Evolutionary conservation across 2,797 vertebrate genomes (phyloP).

Genomic region (Melanotaenia boesemani): DNA sequence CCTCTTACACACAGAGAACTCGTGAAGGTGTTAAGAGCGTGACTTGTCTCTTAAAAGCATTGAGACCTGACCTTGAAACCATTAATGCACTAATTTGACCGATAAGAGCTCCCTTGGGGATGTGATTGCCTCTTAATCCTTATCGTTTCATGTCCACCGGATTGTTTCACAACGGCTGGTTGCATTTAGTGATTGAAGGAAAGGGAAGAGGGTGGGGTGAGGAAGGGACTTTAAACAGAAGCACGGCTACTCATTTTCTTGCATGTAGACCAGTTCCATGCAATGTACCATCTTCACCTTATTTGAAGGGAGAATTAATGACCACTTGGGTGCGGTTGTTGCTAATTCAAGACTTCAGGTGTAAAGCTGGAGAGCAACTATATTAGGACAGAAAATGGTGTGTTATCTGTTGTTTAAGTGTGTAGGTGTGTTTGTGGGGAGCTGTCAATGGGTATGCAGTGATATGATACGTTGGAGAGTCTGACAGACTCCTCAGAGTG

Average conservation of each 20-base stretch:
- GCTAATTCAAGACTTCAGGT: constrained; percentile 65
- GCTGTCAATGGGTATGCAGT: constrained; percentile 13
- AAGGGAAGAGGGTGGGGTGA: constrained; percentile 1
- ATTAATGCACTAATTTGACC: constrained; percentile 73
- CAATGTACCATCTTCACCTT: constrained; percentile 37
- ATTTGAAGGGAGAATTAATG: constrained; percentile 35
- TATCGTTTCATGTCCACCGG: constrained; percentile 48
- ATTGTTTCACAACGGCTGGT: constrained; percentile 43
- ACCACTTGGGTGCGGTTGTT: constrained; percentile 53
- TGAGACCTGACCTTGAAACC: constrained; percentile 59
- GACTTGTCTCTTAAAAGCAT: constrained; percentile 60
- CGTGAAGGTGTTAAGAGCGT: constrained; percentile 51
- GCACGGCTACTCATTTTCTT: constrained; percentile 25
- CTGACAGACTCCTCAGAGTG: constrained; percentile 35
- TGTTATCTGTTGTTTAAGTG: constrained; percentile 44
- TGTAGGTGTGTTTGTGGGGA: constrained; percentile 12
- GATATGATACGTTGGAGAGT: constrained; percentile 16
- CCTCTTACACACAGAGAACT: constrained; percentile 29
- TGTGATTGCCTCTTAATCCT: constrained; percentile 61
- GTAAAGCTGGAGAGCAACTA: constrained; percentile 37
- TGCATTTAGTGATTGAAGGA: constrained; percentile 25
- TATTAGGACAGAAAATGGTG: constrained; percentile 45
- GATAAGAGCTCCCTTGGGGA: constrained; percentile 53
- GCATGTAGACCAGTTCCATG: constrained; percentile 3
- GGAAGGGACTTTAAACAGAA: constrained; percentile 54